phyloP scores from a whole-genome alignment of 2,113 vertebrate species.

The Vanacampus margaritifer region DNA sequence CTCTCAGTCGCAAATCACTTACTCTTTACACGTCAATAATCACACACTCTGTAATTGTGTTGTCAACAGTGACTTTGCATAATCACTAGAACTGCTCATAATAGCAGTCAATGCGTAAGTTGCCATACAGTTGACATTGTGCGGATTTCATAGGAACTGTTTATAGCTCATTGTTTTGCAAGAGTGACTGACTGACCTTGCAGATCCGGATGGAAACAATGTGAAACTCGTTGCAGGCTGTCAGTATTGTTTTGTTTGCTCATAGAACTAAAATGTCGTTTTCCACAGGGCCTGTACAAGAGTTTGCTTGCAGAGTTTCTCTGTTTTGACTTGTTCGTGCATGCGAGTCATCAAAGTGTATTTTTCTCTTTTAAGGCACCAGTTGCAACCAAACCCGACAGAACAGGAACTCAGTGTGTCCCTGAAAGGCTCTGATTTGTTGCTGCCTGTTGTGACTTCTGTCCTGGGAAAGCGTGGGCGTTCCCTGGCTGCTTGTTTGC shows the following conservation, averaged over 20 bases:
- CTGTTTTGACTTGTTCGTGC: conserved; percentile 22
- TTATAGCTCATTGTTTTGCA: conserved; percentile 39
- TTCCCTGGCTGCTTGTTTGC: conserved; percentile 31
- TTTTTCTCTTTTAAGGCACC: background rate
- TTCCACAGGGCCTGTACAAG: background rate
- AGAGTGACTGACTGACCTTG: conserved; percentile 40
- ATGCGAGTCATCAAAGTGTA: background rate
- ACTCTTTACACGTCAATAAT: too few relatives aligned
- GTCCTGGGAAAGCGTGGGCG: conserved; percentile 13
- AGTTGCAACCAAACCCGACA: background rate
- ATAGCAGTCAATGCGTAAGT: too few relatives aligned
- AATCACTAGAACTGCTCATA: background rate
- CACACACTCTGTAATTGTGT: too few relatives aligned
- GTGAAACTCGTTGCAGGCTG: conserved; percentile 3
- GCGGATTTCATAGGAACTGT: conserved; percentile 30
- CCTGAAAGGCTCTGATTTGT: conserved; percentile 41
- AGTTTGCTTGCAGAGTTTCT: conserved; percentile 7
- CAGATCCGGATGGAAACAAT: background rate
- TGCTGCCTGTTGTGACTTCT: conserved; percentile 40
- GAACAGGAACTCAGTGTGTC: conserved; percentile 23
- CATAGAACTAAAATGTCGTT: background rate
- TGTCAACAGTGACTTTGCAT: background rate
- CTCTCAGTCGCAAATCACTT: too few relatives aligned
- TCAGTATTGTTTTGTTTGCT: conserved; percentile 21
- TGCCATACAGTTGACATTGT: conserved; percentile 20